Conservation (phyloP, 2,113 vertebrate genomes). For the Muntiacus muntjak region DNA sequence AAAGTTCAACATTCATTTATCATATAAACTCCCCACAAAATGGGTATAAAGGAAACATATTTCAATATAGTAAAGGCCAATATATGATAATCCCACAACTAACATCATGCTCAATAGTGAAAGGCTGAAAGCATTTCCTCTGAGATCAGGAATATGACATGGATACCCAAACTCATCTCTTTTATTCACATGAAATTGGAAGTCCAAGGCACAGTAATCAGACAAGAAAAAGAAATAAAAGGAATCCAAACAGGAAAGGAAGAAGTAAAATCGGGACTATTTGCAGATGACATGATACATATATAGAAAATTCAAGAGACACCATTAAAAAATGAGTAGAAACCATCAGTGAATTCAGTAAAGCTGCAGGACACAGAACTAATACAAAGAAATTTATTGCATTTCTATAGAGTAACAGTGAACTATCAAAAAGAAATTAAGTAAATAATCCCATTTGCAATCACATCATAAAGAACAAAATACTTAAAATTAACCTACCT, state of each 20-base stretch:
- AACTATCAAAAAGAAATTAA: background rate
- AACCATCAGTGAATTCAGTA: background rate
- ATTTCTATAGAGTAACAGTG: background rate
- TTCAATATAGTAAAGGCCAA: background rate
- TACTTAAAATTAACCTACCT: background rate
- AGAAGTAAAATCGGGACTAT: background rate
- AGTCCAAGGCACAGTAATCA: background rate
- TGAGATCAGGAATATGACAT: background rate
- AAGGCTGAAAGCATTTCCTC: background rate
- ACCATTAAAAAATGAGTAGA: background rate
- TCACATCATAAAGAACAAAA: background rate
- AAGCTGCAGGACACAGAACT: background rate
- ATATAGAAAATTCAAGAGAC: background rate
- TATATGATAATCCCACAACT: background rate
- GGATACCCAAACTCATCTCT: background rate
- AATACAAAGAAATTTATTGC: background rate
- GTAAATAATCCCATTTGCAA: background rate
- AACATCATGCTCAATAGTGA: background rate
- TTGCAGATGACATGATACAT: background rate
- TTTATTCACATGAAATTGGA: background rate
- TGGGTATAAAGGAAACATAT: background rate
- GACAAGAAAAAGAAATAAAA: background rate
- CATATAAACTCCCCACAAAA: background rate
- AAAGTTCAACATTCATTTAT: background rate
- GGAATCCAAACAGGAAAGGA: background rate